Evolutionary conservation across 2,797 vertebrate genomes (phyloP).

Genomic region (Myiothlypis coronata): DNA sequence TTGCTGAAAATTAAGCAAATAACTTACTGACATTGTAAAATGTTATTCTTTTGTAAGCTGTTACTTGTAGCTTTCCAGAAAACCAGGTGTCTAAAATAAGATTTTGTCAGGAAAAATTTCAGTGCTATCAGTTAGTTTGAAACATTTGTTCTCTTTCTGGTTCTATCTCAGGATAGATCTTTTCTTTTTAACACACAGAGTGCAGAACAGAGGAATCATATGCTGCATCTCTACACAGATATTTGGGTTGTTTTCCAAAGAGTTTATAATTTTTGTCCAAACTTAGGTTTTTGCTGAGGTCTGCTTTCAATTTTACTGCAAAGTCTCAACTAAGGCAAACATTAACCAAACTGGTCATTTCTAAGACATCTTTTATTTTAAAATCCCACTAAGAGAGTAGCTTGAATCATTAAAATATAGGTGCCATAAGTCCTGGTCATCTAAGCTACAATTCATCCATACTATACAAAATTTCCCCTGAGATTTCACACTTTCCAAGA

Average conservation of each 20-base stretch:
- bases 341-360: fast-evolving
- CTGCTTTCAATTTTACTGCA: not conserved
- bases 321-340: not conserved
- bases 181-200: not conserved
- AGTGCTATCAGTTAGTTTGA: not conserved
- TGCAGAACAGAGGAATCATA: not conserved
- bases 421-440: not conserved
- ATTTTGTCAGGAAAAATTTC: not conserved
- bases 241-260: not conserved
- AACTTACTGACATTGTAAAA: not conserved
- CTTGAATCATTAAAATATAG: not conserved
- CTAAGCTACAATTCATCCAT: not conserved
- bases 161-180: not conserved
- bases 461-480: not conserved
- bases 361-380: not conserved
- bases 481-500: slow-evolving; percentile 6
- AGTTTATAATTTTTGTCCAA: not conserved
- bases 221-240: not conserved
- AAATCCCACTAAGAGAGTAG: not conserved
- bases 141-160: not conserved
- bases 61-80: not conserved
- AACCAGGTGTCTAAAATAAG: not conserved
- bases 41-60: not conserved
- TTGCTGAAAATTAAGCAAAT: slow-evolving; percentile 8
- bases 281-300: not conserved